A percentile compares a stretch with the other conserved stretches of the same genome.
Conservation (phyloP, 2,888 invertebrate genomes). For the Pammene aurita region DNA sequence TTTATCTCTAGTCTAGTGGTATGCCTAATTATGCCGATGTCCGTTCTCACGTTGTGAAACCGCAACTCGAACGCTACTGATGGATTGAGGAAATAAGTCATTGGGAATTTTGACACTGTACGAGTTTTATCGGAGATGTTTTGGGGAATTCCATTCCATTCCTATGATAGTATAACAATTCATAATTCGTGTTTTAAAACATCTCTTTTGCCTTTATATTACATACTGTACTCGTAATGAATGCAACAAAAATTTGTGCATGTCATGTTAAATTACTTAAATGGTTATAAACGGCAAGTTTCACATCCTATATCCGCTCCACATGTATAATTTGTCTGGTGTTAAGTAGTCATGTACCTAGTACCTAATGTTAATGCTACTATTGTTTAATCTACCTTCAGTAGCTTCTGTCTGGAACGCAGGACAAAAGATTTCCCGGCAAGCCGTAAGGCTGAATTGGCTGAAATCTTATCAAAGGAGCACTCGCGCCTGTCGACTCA, state of each 20-base stretch:
- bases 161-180: not conserved
- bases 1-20: too few species aligned
- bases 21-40: not conserved
- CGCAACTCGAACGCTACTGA: not conserved
- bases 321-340: too few species aligned
- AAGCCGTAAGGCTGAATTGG: not conserved
- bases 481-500: slow-evolving; percentile 11
- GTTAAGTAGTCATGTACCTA: too few species aligned
- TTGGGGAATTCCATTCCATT: slow-evolving; percentile 1
- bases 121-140: not conserved
- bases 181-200: too few species aligned
- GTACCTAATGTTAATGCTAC: not conserved
- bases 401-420: not conserved
- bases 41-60: slow-evolving; percentile 16
- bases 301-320: too few species aligned
- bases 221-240: too few species aligned
- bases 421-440: slow-evolving; percentile 2
- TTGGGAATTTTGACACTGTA: slow-evolving; percentile 10
- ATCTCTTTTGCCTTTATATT: too few species aligned
- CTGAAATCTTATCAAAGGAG: slow-evolving; percentile 24
- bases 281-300: too few species aligned
- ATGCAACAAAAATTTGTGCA: too few species aligned
- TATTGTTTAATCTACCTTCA: slow-evolving; percentile 7
- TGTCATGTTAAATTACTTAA: too few species aligned
- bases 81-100: slow-evolving; percentile 11